phyloP scores from a whole-genome alignment of 2,888 invertebrate genomes.

The Pandemis corylana region DNA sequence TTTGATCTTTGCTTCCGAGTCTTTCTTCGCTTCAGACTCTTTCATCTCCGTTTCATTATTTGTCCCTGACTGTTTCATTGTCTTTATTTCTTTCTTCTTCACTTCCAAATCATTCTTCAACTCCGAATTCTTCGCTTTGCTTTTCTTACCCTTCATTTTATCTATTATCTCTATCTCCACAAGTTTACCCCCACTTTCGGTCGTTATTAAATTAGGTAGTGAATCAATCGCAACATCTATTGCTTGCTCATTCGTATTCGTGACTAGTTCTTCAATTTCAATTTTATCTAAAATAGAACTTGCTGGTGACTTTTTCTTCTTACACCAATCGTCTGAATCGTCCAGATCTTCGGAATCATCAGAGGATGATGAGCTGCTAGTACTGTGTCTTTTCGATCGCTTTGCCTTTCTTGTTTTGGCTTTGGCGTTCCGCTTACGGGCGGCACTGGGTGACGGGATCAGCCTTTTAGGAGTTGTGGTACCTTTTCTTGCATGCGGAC shows the following conservation, averaged over 20 bases:
- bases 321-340: not conserved
- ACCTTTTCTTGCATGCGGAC: not conserved
- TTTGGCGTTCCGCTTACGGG: not conserved
- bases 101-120: constrained; percentile 16
- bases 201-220: constrained; percentile 48
- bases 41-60: not conserved
- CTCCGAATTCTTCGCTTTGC: not conserved
- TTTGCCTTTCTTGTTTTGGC: not conserved
- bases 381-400: not conserved
- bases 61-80: not conserved
- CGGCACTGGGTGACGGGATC: not conserved
- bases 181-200: constrained; percentile 43
- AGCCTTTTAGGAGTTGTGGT: not conserved
- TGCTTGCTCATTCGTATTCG: constrained; percentile 21
- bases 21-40: not conserved
- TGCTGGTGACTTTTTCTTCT: not conserved
- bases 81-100: not conserved
- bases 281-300: not conserved
- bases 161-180: constrained; percentile 58
- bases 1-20: not conserved
- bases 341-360: constrained; percentile 7
- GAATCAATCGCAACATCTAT: constrained; percentile 47
- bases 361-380: not conserved
- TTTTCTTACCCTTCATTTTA: constrained; percentile 34
- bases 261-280: not conserved